A percentile compares a stretch with the other conserved stretches of the same genome.
These are phyloP conservation scores for Apostichopus californicus DNA, from an alignment of 35 echinoderm and acorn worm species.

Conservation along the genomic window DNA sequence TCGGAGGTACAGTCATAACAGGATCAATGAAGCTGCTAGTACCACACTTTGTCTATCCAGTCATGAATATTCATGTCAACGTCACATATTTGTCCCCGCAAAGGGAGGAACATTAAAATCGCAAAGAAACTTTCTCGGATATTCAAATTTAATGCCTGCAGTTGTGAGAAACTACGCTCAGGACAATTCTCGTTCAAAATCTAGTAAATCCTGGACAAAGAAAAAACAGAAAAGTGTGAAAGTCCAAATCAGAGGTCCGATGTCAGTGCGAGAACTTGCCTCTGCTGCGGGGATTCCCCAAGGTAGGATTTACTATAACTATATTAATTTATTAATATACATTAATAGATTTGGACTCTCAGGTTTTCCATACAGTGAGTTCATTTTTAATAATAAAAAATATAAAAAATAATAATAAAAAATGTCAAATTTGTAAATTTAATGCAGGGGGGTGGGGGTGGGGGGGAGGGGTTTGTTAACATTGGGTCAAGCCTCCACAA, in stretches of 20 bases:
- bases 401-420: too few relatives aligned
- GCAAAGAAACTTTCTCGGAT: not conserved
- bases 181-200: not conserved
- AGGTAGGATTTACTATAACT: not conserved
- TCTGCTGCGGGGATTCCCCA: slow-evolving; percentile 8
- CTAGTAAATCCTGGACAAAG: not conserved
- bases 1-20: not conserved
- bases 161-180: slow-evolving; percentile 19
- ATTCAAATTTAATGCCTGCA: not conserved
- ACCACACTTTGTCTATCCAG: not conserved
- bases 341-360: not conserved
- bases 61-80: not conserved
- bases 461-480: too few relatives aligned
- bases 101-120: not conserved
- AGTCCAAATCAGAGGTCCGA: slow-evolving; percentile 25
- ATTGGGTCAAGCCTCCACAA: too few relatives aligned
- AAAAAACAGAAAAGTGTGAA: not conserved
- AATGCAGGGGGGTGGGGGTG: too few relatives aligned
- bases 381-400: too few relatives aligned
- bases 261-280: slow-evolving; percentile 26
- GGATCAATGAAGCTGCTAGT: not conserved
- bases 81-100: not conserved
- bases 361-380: too few relatives aligned
- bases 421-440: too few relatives aligned
- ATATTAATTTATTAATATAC: not conserved